Evolutionary conservation across 2,113 vertebrate species (phyloP), one percentile per base, ranked within the genome.

Genomic region (Malurus elegans): DNA sequence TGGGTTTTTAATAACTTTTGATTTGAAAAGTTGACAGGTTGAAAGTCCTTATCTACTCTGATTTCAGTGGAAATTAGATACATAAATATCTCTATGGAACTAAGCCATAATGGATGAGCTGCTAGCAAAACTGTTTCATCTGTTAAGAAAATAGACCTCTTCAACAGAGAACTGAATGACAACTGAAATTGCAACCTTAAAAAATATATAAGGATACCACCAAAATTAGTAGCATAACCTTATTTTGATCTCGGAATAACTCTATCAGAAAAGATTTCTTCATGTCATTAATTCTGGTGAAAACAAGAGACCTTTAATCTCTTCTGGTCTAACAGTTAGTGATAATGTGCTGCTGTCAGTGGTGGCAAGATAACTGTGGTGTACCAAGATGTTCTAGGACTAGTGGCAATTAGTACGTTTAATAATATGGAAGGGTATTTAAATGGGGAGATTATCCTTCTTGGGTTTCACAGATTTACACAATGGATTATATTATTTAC

Each of bases 21-120:
- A 57, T 93, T 79, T 82, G 62, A 83, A 66, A 86, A 92, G 71
- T 26, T 90, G 75, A 38, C 88, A 86, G 31, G 32, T 51, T 92
- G 54, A 51, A 88, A 90, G 64, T 65, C 29, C n/a, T 76, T 87
- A 70, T 78, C 56, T 72, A 53, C 42, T 87, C 69, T 58, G 69
- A 90, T 93, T 64, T 93, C 65, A 54, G 42, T 92, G 85, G 73
- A 87, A 87, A 91, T 89, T 48, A 61, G 60, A 57, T 73, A 36
- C 6, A 25, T 88, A 85, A 88, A 64, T 88, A 79, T 79, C 29
- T 90, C 62, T 32, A 18, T 88, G 91, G 58, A 86, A 72, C 48
- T 48, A 65, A 94, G 70, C 91, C 57, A n/a, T 93, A 50, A 67
- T 60, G 80, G 58, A 72, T 65, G 50, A 80, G 72, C 48, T 83